Conservation (phyloP, 2,797 vertebrate species). For the Myotis planiceps region DNA sequence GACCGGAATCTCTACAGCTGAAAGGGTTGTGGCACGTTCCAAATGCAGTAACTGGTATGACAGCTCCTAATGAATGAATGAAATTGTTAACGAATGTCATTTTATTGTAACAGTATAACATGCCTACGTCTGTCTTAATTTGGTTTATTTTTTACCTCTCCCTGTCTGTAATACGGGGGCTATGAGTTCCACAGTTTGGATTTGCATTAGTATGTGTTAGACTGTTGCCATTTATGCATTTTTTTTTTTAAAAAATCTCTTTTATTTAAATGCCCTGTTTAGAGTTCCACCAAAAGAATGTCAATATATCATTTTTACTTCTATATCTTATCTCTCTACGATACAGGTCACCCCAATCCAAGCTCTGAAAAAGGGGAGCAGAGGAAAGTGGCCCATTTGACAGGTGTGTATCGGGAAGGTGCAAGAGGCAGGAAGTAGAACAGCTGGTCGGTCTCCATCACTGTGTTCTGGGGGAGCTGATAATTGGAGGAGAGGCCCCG, state of each 20-base stretch:
- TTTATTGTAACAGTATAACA: not conserved
- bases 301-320: not conserved
- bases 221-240: not conserved
- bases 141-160: not conserved
- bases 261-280: constrained; percentile 4
- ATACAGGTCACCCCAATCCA: constrained; percentile 82
- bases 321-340: not conserved
- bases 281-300: not conserved
- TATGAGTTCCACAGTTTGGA: not conserved
- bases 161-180: not conserved
- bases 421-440: not conserved
- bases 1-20: not conserved
- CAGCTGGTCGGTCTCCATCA: not conserved
- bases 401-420: constrained; percentile 85
- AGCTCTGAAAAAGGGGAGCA: constrained; percentile 67
- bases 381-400: constrained; percentile 91
- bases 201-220: not conserved
- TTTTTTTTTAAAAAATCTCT: not conserved
- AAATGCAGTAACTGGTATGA: not conserved
- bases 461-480: not conserved
- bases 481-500: not conserved
- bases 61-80: not conserved
- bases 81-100: not conserved
- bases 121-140: not conserved
- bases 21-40: not conserved